Evolutionary conservation across 2,797 vertebrate genomes (phyloP), one percentile per base, ranked within the genome.

Genomic region (Halcyon smyrnensis): DNA sequence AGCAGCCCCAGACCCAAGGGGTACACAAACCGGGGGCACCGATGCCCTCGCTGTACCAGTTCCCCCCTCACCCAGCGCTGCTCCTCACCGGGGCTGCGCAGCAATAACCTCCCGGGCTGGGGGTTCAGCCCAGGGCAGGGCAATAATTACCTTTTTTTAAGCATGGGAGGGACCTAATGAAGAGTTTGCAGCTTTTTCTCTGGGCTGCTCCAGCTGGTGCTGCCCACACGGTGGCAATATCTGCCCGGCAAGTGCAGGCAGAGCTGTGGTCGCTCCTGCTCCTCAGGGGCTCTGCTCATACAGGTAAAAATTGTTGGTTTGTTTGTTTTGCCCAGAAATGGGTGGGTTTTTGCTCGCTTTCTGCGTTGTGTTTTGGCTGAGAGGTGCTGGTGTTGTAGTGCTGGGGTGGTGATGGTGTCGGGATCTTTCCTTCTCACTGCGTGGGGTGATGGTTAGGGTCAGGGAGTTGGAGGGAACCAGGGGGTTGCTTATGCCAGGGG

Each of bases 211-310:
- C 24, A 21, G 36, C 45, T 21, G 80, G 32, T 53, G 36, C 39
- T 60, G 74, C 41, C 96, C 96, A 77, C 94, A 78, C 34, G 83
- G 81, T 82, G 96, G 96, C 95, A 92, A 62, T 71, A 18, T 90
- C 82, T 27, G 82, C 93, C 43, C 63, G 46, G 78, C 2, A 2
- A 83, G 69, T 6, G 57, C n/a, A 1, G 59, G 60, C 17, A 8
- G 45, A 3, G 24, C 32, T 54, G 16, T 0, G 21, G 15, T 1
- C 19, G 59, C 25, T 30, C 27, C 10, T 1, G 54, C 25, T 16
- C 43, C 21, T 6, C 7, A 6, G 0, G 12, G 45, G 30, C 4
- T 7, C 34, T 12, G 48, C 56, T 41, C 2, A 7, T n/a, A 1
- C 28, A 11, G 71, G 9, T 6, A 7, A 6, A 25, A 9, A 8